A percentile compares a stretch with the other conserved stretches of the same genome.
Conservation (phyloP, 2,113 vertebrate genomes). For the Mesembrinibis cayennensis region DNA sequence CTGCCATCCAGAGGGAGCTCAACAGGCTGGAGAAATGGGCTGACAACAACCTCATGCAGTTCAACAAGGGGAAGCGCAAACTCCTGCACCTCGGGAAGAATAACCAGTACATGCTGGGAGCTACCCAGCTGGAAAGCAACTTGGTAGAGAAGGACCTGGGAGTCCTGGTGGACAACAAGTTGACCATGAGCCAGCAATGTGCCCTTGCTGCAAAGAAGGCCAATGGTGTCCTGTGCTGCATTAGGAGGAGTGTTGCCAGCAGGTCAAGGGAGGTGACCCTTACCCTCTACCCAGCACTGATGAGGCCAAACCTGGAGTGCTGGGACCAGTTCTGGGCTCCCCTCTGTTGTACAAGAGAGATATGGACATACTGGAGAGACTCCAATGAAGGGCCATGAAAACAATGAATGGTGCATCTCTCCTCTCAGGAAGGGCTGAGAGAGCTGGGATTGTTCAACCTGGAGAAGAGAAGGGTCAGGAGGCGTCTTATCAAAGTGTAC, state of each 20-base stretch:
- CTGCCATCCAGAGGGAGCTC: background rate
- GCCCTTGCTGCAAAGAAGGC: background rate
- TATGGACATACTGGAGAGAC: background rate
- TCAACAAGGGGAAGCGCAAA: background rate
- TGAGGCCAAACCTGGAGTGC: background rate
- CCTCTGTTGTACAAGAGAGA: background rate
- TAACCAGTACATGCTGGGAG: background rate
- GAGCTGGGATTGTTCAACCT: background rate
- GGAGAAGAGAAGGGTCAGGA: background rate
- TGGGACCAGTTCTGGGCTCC: background rate
- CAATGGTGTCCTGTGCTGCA: background rate
- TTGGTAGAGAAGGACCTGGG: background rate
- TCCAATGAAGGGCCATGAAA: background rate
- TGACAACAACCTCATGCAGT: background rate
- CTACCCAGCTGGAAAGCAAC: background rate
- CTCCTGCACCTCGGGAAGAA: background rate
- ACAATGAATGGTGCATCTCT: background rate
- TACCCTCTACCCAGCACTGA: background rate
- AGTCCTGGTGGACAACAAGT: background rate
- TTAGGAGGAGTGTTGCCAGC: background rate
- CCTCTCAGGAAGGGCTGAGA: background rate
- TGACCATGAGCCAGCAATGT: background rate
- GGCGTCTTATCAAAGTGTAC: background rate
- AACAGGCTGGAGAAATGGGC: background rate
- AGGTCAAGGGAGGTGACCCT: background rate